Evolutionary conservation across 30 jellyfish, hydroid and myxozoan genomes (phyloP), one percentile per base, ranked within the genome.

Genomic region (Phacellophora camtschatica): DNA sequence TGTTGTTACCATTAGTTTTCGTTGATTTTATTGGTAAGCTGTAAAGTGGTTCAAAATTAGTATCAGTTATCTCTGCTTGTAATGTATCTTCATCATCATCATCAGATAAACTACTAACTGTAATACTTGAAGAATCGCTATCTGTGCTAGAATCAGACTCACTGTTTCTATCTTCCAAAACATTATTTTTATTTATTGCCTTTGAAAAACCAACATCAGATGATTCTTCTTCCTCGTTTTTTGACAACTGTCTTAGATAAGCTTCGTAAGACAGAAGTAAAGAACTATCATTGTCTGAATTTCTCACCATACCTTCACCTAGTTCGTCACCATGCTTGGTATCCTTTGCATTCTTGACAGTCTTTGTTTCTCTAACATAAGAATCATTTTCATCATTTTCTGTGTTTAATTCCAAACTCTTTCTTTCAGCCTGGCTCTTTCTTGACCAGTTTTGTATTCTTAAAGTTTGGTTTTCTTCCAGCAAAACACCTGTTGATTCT

Each of bases 21-120:
- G 77, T 2, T 6, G 66, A 13, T 24, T 57, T 31, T 7, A 77
- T 62, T 12, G 98, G 98, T 36, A 92, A 41, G 62, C 98, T 92
- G 66, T 91, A 91, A 20, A 84, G 62, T 62, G 95, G 92, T 65
- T 92, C 79, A 48, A 78, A 66, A 5, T 49, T 71, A 7, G 25
- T 19, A 2, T 37, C 49, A 16, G 12, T 46, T 12, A 27, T 13
- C 3, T 4, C 70, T 43, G 45, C 56, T 20, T 59, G 49, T 27
- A 57, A 23, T 1, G 85, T 81, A 2, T 48, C 57, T 11, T 27
- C 27, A 46, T 88, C 87, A n/a, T 85, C 90, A 75, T 64, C 71
- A 74, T 76, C 76, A 23, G 87, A 74, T 30, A 71, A 54, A 39
- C 88, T 61, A 37, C 88, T 85, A 8, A 81, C 83, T 19, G 87